A percentile compares a stretch with the other conserved stretches of the same genome.
These are phyloP conservation scores for Drepana arcuata DNA, from an alignment of 1,140 invertebrate species.

Conservation along the genomic window DNA sequence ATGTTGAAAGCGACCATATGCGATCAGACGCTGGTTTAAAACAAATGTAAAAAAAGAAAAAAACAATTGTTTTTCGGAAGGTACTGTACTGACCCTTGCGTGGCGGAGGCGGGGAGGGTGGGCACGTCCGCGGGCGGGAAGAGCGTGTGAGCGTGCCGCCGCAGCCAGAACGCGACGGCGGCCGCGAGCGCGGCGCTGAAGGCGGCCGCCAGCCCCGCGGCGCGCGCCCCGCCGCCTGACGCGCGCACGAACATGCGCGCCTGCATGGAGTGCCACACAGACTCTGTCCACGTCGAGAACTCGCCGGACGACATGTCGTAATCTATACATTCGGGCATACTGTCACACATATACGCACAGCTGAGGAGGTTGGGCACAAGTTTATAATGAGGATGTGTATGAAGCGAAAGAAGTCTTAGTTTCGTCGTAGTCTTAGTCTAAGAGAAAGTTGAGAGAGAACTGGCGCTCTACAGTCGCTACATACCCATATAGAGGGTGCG, in stretches of 20 bases:
- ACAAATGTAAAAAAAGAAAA: too few species aligned
- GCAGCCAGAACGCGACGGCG: constrained; percentile 79
- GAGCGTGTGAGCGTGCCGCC: constrained; percentile 75
- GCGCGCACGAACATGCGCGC: constrained; percentile 89
- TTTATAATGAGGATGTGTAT: constrained; percentile 2
- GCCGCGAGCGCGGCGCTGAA: constrained; percentile 77
- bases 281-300: constrained; percentile 95
- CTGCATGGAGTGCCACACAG: constrained; percentile 82
- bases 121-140: constrained; percentile 57
- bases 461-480: too few species aligned
- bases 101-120: constrained; percentile 4
- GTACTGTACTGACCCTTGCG: too few species aligned
- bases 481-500: too few species aligned
- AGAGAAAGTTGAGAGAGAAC: too few species aligned
- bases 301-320: constrained; percentile 85
- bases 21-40: too few species aligned
- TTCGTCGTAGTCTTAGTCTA: too few species aligned
- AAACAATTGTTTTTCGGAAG: too few species aligned
- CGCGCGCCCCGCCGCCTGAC: constrained; percentile 77
- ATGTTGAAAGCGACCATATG: too few species aligned
- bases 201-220: constrained; percentile 77
- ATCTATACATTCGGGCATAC: too few species aligned
- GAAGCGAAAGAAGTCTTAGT: constrained; percentile 8
- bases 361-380: too few species aligned
- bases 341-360: too few species aligned